Conservation (phyloP, 2,797 vertebrate species). For the Erpetoichthys calabaricus region DNA sequence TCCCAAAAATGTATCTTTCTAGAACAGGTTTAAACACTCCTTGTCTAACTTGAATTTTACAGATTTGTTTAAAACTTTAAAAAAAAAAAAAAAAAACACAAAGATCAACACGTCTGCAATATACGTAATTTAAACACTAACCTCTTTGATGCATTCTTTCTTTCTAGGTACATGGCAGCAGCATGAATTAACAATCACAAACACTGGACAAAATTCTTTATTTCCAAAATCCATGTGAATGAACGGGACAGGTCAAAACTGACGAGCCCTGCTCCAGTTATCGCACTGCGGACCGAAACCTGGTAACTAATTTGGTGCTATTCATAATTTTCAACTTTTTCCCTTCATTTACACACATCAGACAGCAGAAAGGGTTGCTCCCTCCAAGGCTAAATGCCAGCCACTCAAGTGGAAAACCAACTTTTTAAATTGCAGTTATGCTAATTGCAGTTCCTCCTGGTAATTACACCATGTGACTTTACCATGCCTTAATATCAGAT, state of each 20-base stretch:
- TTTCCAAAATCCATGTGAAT: conserved; percentile 53
- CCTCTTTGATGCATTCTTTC: conserved; percentile 44
- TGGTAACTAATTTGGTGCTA: not conserved
- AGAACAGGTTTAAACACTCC: no score
- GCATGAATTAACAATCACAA: conserved; percentile 55
- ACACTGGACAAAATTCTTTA: conserved; percentile 50
- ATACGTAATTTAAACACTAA: conserved; percentile 26
- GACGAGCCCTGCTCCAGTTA: not conserved
- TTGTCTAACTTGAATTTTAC: no score
- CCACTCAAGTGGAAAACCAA: not conserved
- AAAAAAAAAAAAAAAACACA: not conserved
- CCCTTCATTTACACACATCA: not conserved
- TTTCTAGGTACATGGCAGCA: conserved; percentile 50
- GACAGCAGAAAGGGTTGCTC: not conserved
- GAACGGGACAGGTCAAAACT: conserved; percentile 7
- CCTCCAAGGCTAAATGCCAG: not conserved
- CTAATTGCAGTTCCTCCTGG: not conserved
- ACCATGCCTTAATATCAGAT: not conserved
- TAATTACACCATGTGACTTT: not conserved
- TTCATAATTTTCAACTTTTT: not conserved
- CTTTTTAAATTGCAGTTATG: not conserved
- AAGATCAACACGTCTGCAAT: not conserved
- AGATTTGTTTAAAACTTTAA: not conserved
- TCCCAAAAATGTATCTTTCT: no score
- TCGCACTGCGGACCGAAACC: not conserved